phyloP scores from a whole-genome alignment of 2,888 invertebrate genomes.

The Lutraria lutraria region DNA sequence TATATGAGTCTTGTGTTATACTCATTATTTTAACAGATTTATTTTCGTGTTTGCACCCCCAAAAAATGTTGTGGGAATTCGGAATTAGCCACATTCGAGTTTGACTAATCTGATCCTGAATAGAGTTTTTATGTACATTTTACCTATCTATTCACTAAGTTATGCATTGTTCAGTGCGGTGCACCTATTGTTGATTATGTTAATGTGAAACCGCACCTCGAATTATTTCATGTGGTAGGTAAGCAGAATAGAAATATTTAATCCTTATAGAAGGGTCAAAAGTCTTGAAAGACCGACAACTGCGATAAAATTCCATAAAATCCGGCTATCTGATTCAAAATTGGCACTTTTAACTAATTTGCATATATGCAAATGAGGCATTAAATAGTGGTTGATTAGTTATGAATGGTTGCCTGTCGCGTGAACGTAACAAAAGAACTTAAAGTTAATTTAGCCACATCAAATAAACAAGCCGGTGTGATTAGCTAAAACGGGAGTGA shows the following conservation, averaged over 20 bases:
- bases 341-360: slow-evolving; percentile 58
- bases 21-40: too few relatives aligned
- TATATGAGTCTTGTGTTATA: too few relatives aligned
- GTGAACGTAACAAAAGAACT: slow-evolving; percentile 38
- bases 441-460: slow-evolving; percentile 21
- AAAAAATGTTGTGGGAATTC: background rate
- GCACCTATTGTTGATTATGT: background rate
- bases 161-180: background rate
- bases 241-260: background rate
- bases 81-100: background rate
- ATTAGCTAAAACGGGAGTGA: slow-evolving; percentile 27
- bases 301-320: slow-evolving; percentile 38
- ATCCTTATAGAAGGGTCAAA: slow-evolving; percentile 6
- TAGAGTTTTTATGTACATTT: background rate
- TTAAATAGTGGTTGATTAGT: slow-evolving; percentile 6
- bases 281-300: background rate
- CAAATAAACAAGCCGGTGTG: slow-evolving; percentile 25
- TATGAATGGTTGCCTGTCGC: slow-evolving; percentile 39
- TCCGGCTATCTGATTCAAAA: background rate
- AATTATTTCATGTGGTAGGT: background rate
- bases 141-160: background rate
- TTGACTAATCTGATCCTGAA: background rate
- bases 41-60: too few relatives aligned
- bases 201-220: background rate
- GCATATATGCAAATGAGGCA: slow-evolving; percentile 64